Percentiles rank a stretch among this genome's conserved stretches.
Evolutionary conservation across 2,888 invertebrate species (phyloP).

Genomic region (Ferdinandea cuprea): DNA sequence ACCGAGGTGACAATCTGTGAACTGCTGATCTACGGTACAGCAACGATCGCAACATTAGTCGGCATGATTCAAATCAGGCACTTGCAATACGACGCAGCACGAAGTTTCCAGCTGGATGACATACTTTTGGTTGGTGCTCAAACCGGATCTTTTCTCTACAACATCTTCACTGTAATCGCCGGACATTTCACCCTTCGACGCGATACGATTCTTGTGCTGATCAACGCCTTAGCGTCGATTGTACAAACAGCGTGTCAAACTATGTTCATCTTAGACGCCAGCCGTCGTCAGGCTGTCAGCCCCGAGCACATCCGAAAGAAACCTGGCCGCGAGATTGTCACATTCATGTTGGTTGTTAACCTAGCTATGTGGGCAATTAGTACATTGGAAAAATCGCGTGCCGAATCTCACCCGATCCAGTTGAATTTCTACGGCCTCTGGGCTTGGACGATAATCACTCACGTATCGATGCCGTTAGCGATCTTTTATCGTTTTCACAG

Average conservation of each 20-base stretch:
- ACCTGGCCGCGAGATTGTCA: slow-evolving; percentile 96
- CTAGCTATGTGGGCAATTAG: slow-evolving; percentile 97
- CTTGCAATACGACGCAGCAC: slow-evolving; percentile 91
- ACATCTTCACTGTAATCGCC: slow-evolving; percentile 96
- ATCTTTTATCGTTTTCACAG: slow-evolving; percentile 98
- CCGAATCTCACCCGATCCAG: slow-evolving; percentile 96
- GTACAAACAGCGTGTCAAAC: slow-evolving; percentile 95
- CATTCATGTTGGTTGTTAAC: slow-evolving; percentile 94
- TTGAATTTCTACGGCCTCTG: slow-evolving; percentile 95
- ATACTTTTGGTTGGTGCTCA: slow-evolving; percentile 96
- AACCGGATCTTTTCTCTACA: slow-evolving; percentile 96
- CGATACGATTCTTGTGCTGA: slow-evolving; percentile 91
- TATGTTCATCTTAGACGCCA: slow-evolving; percentile 95
- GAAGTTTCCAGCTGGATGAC: slow-evolving; percentile 94
- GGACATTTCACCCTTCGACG: slow-evolving; percentile 93
- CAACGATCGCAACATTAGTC: slow-evolving; percentile 92
- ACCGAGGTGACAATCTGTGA: slow-evolving; percentile 96
- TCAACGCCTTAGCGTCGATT: slow-evolving; percentile 92
- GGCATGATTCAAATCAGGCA: slow-evolving; percentile 95
- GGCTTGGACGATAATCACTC: slow-evolving; percentile 98
- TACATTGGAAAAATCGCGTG: slow-evolving; percentile 94
- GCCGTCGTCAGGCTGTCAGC: slow-evolving; percentile 91
- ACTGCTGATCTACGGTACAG: slow-evolving; percentile 92
- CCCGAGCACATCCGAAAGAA: slow-evolving; percentile 92
- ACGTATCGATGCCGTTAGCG: slow-evolving; percentile 95